A percentile compares a stretch with the other conserved stretches of the same genome.
Conservation (phyloP, 2,888 invertebrate genomes). For the Chalcis sispes region DNA sequence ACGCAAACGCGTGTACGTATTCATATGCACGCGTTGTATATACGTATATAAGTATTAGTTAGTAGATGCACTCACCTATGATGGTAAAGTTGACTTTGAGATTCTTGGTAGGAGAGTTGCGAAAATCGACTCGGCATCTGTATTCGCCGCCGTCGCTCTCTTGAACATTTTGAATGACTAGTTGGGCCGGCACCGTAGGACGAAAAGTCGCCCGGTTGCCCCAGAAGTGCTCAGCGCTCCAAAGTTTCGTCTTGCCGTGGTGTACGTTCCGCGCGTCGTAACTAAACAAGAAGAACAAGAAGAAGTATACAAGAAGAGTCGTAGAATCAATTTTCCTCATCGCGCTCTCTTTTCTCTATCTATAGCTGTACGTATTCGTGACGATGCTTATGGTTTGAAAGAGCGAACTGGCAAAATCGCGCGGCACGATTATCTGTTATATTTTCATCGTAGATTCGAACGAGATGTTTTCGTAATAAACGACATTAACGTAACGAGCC, state of each 20-base stretch:
- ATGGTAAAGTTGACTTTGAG: constrained; percentile 86
- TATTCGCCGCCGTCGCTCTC: constrained; percentile 83
- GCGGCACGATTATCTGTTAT: too few relatives aligned
- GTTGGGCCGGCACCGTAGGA: constrained; percentile 78
- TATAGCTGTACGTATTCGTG: too few relatives aligned
- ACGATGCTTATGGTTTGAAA: too few relatives aligned
- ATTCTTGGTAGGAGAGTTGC: constrained; percentile 85
- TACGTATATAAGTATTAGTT: neutral
- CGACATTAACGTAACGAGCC: too few relatives aligned
- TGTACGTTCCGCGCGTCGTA: constrained; percentile 80
- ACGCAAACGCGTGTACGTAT: too few relatives aligned
- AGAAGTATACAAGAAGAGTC: too few relatives aligned
- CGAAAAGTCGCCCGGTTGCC: constrained; percentile 80
- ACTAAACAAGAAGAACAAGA: constrained; percentile 74
- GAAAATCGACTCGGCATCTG: constrained; percentile 85
- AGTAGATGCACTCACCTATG: constrained; percentile 79
- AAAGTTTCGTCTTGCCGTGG: constrained; percentile 79
- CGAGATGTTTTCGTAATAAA: too few relatives aligned
- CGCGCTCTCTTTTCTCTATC: too few relatives aligned
- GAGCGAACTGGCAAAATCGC: too few relatives aligned
- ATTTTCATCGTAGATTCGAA: too few relatives aligned
- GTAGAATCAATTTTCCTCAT: constrained; percentile 13
- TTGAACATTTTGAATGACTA: constrained; percentile 72
- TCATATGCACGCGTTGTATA: too few relatives aligned
- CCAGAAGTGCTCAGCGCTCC: constrained; percentile 80